phyloP scores from a whole-genome alignment of 2,888 invertebrate species.

The Scaptomyza polygonia region DNA sequence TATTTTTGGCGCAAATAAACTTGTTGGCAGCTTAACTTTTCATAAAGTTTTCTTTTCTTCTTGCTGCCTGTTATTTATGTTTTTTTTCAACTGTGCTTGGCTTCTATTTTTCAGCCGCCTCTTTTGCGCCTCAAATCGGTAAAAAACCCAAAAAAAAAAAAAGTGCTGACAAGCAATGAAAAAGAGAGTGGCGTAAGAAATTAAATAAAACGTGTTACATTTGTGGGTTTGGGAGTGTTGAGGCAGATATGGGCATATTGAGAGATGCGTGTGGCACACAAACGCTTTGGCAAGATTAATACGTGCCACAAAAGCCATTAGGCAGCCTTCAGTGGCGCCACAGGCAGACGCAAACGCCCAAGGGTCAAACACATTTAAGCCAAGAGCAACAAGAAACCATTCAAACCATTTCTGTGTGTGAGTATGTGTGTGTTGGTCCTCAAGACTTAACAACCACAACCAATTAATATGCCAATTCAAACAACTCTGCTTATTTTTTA shows the following conservation, averaged over 20 bases:
- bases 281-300: constrained; percentile 66
- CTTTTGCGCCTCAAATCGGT: constrained; percentile 66
- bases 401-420: constrained; percentile 65
- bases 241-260: constrained; percentile 37
- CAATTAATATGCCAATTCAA: constrained; percentile 71
- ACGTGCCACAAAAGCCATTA: constrained; percentile 74
- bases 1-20: constrained; percentile 77
- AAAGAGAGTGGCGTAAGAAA: constrained; percentile 53
- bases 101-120: constrained; percentile 62
- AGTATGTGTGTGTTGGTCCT: constrained; percentile 27
- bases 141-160: constrained; percentile 35
- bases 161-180: constrained; percentile 72
- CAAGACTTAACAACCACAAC: constrained; percentile 32
- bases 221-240: constrained; percentile 53
- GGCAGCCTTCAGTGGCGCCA: constrained; percentile 38
- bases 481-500: constrained; percentile 47
- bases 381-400: constrained; percentile 31
- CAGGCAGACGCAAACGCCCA: constrained; percentile 30
- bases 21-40: constrained; percentile 79
- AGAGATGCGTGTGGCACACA: constrained; percentile 49
- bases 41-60: constrained; percentile 50
- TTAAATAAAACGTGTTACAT: constrained; percentile 79
- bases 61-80: constrained; percentile 8
- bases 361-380: constrained; percentile 60
- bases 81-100: constrained; percentile 20